Base-by-base conservation (phyloP, 2,113 vertebrate species). In the Eonycteris spelaea region DNA sequence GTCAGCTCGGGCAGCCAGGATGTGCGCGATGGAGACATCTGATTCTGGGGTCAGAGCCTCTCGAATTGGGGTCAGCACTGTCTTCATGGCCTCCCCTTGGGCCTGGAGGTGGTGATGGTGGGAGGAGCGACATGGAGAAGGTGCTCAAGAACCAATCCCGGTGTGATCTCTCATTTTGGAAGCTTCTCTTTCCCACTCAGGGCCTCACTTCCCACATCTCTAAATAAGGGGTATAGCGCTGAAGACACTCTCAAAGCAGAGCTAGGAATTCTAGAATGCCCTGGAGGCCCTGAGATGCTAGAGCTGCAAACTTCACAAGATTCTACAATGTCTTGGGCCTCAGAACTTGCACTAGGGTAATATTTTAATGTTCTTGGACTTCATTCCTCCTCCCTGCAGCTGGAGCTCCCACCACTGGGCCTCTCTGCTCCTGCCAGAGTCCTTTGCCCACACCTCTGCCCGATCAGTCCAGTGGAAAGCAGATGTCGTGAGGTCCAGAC, bases 381-480 rank as follows among this genome's bases (percentile, higher is more conserved):
- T 40, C 0, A 2, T 35, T 55, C 65, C 45, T 65, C 19, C 51
- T 30, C 38, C 18, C 73, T 67, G 38, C 16, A 24, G 48, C n/a
- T 5, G n/a, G 4, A 45, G 51, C 77, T 73, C 53, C 55, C 26
- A 43, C 22, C 30, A 18, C 4, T 1, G 15, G 55, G 24, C 38
- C 21, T 77, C 68, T 45, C 43, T 70, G 30, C 26, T 74, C 9
- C 48, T 7, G 14, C 71, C 67, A 21, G 4, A 45, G 53, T 53
- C 59, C 68, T 73, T 0, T 48, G 63, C 57, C 26, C 98, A 75
- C 26, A 99, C 99, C 99, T 99, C 97, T 67, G 99, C 98, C 55
- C 98, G 98, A 63, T 99, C 99, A 24, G 99, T 99, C 99, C 99
- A 99, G 53, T 98, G 97, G 98, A 99, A 99, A 1, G 99, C 99